Base-by-base conservation (phyloP, 2,797 vertebrate genomes). In the Choloepus didactylus region DNA sequence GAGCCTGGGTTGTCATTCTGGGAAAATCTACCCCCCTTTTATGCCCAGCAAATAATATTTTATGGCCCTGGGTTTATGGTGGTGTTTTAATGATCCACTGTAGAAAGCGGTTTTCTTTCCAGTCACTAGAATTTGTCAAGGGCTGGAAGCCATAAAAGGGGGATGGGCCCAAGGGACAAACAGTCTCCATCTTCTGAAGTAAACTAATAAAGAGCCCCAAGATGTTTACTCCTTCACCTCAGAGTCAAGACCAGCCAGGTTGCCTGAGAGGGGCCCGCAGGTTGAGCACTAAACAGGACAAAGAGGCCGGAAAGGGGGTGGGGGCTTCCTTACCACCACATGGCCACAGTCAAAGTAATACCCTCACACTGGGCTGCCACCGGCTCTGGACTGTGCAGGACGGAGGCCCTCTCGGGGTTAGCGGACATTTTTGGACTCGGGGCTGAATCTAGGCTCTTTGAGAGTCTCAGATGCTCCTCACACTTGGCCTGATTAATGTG, bases 181-280 rank as follows among this genome's bases (percentile, higher is more conserved):
- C 99, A 99, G 98, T 98, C 98, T 98, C 98, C 98, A 99, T 99
- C 98, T 97, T 99, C 99, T 98, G 99, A 99, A 99, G 99, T 99
- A 99, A 99, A 99, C 99, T 98, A 98, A 99, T 99, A 99, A 99
- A 99, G 98, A 98, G 98, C 98, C 98, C 97, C 89, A 77, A 99
- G 98, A 99, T 99, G 98, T 99, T 98, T 99, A 98, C 98, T 98
- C 97, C 98, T 97, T 66, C 0, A 51, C 96, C 97, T 98, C 98
- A 98, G 96, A 93, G 97, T 97, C 97, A 96, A 91, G 82, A 97
- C 95, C 96, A 97, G 96, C 83, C 83, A 5, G 79, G 76, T 91
- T 59, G 72, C 87, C 60, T 46, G 81, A 14, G 56, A 66, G 76
- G 69, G 66, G 67, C 64, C 64, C 51, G 7, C 94, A 95, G 84